Percentiles rank a stretch among this genome's conserved stretches.
Conservation (phyloP, 2,113 vertebrate species). For the Chaetorhynchus papuensis region DNA sequence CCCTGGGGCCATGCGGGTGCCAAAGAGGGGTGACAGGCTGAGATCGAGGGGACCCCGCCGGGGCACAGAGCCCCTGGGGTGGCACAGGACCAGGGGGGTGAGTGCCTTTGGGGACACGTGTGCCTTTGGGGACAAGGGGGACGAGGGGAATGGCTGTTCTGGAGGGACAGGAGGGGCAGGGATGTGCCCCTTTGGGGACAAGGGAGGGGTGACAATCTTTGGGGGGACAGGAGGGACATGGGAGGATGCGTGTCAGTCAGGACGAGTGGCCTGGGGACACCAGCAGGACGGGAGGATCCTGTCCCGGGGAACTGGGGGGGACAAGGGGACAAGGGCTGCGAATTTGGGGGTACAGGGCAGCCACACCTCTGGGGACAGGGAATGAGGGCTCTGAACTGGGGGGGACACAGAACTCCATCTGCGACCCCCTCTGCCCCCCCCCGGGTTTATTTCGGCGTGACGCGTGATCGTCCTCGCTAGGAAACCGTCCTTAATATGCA, state of each 20-base stretch:
- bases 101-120: not conserved
- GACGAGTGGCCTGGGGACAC: not conserved
- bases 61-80: not conserved
- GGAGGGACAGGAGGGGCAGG: not conserved
- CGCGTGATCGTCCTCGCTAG: not conserved
- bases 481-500: constrained; percentile 30
- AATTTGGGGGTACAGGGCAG: not conserved
- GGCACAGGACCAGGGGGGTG: not conserved
- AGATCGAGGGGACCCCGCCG: not conserved
- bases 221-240: not conserved
- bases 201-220: not conserved
- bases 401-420: not conserved
- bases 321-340: not conserved
- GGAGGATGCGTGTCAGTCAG: not conserved
- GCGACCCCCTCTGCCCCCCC: not conserved
- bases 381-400: not conserved
- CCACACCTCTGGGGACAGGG: not conserved
- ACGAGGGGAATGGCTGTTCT: not conserved
- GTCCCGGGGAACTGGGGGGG: not conserved
- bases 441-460: not conserved
- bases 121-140: not conserved
- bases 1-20: fast-evolving
- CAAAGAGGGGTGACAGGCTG: not conserved
- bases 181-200: not conserved
- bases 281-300: not conserved